Conservation (phyloP, 2,797 vertebrate species). For the Enteromius radiatus region DNA sequence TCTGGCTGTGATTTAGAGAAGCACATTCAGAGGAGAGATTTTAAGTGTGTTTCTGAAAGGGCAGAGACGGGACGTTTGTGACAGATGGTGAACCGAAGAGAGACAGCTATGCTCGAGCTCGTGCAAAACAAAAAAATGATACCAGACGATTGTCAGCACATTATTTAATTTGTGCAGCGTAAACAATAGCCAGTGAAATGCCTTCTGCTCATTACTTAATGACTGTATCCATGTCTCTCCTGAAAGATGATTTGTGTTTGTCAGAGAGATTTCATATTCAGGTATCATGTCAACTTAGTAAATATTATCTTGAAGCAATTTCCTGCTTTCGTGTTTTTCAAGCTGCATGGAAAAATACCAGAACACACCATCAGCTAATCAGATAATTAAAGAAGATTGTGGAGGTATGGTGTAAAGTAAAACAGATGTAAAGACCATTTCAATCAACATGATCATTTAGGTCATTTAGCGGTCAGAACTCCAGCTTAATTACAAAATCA, state of each 20-base stretch:
- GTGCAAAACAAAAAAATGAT: not conserved
- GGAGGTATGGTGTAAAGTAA: slow-evolving; percentile 7
- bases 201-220: not conserved
- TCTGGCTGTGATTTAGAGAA: not conserved
- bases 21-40: not conserved
- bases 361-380: not conserved
- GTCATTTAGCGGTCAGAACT: not conserved
- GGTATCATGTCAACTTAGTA: too few relatives aligned
- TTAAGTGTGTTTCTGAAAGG: not conserved
- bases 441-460: not conserved
- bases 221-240: not conserved
- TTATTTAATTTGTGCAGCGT: slow-evolving; percentile 1
- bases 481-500: slow-evolving; percentile 1
- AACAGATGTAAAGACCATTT: not conserved
- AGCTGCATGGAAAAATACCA: not conserved
- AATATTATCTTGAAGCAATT: not conserved
- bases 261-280: not conserved
- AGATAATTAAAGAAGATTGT: slow-evolving; percentile 17
- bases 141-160: not conserved
- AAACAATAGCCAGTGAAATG: not conserved
- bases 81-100: slow-evolving; percentile 4
- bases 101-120: not conserved
- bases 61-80: not conserved
- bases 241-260: not conserved
- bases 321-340: not conserved